A percentile compares a stretch with the other conserved stretches of the same genome.
Conservation (phyloP, 1,140 invertebrate genomes). For the Amyelois transitella region DNA sequence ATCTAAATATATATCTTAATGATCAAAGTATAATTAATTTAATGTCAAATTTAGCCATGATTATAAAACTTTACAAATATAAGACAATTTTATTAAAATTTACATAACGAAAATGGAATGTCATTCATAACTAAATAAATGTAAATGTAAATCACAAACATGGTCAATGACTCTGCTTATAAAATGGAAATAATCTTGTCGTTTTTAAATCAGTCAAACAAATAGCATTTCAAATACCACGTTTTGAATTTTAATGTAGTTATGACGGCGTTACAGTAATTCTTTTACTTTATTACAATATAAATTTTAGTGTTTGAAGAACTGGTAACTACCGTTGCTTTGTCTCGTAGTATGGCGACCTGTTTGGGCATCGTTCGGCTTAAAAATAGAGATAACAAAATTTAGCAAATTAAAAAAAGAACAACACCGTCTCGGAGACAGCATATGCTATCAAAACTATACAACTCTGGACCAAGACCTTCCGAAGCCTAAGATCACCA, state of each 20-base stretch:
- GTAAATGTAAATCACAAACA: background rate
- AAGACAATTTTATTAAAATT: no score
- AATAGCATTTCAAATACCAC: background rate
- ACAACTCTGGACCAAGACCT: no score
- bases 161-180: background rate
- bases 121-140: background rate
- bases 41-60: no score
- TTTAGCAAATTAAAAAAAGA: no score
- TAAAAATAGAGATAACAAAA: no score
- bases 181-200: background rate
- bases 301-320: constrained; percentile 25
- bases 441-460: no score
- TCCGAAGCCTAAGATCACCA: no score
- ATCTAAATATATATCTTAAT: no score
- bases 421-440: no score
- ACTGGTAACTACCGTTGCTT: constrained; percentile 51
- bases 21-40: no score
- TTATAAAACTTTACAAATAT: no score
- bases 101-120: background rate
- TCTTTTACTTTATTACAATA: constrained; percentile 9
- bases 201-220: background rate
- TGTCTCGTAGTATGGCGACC: constrained; percentile 50
- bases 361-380: constrained; percentile 32
- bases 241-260: background rate
- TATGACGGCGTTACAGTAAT: background rate